Base-by-base conservation (phyloP, 2,113 vertebrate genomes). In the Dicentrarchus labrax region DNA sequence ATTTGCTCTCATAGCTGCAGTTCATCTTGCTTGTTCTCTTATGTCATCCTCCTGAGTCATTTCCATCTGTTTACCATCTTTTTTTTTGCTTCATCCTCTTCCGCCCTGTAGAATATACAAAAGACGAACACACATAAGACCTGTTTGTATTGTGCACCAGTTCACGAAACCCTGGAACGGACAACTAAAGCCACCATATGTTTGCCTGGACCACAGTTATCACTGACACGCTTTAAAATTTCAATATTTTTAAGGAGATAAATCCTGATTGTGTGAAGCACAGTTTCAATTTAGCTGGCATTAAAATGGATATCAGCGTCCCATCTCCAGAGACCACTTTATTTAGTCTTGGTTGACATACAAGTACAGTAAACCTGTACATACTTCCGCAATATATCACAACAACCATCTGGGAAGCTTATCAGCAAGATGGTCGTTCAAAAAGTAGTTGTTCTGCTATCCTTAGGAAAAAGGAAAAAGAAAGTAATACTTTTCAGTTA, bases 1-100 rank as follows among this genome's bases (percentile, higher is more conserved):
- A 61, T 89, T 83, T 86, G 61, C 48, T 87, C 50, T 73, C 15
- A 22, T 45, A 60, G 19, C 72, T 41, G 61, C 66, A 22, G 51
- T 51, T 73, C 41, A 51, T 56, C 38, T 66, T 17, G 17, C 73
- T 45, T 78, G 12, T 72, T 77, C 62, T 70, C 15, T 70, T 72
- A 76, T 54, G 68, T 73, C 64, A 50, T 79, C 64, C 21, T 79
- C 64, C 21, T 30, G 12, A 50, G 3, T 59, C 30, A 64, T 50
- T 22, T 24, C 38, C 57, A 79, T 82, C 64, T 61, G 24, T 75
- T 76, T 62, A 50, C 22, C 38, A 36, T 48, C 22, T 36, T 72
- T 38, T 45, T n/a, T n/a, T 56, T 54, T 4, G 3, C 30, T 51
- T 57, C 21, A 24, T 56, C 3, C 53, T 54, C 22, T 62, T 74